A percentile compares a stretch with the other conserved stretches of the same genome.
These are phyloP conservation scores for Drosophila conformis DNA, from an alignment of 2,888 invertebrate genomes.

Conservation along the genomic window DNA sequence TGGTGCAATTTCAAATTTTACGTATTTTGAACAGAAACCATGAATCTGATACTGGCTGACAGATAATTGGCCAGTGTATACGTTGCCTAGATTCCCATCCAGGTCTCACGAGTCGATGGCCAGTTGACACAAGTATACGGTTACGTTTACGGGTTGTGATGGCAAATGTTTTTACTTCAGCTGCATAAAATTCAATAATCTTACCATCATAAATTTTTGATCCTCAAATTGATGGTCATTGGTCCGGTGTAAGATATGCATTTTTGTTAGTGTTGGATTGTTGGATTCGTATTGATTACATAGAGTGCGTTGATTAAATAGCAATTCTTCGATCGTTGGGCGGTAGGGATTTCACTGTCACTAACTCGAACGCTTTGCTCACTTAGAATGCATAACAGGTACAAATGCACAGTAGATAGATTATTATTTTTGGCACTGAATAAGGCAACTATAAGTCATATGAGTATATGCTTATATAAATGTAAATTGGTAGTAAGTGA, in stretches of 20 bases:
- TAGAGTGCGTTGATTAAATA: conserved; percentile 41
- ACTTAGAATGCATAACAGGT: conserved; percentile 60
- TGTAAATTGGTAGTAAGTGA: conserved; percentile 32
- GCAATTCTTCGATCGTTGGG: conserved; percentile 6
- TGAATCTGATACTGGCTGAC: conserved; percentile 56
- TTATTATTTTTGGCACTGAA: conserved; percentile 70
- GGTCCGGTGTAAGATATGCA: conserved; percentile 85
- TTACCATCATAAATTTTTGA: conserved; percentile 85
- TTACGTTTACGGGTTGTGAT: not conserved
- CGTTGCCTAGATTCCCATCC: conserved; percentile 15
- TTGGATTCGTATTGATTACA: conserved; percentile 33
- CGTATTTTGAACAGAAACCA: conserved; percentile 48
- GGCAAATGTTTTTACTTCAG: not conserved
- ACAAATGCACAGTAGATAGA: conserved; percentile 64
- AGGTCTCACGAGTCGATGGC: conserved; percentile 11
- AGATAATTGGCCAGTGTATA: conserved; percentile 60
- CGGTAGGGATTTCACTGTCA: conserved; percentile 29
- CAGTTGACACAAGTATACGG: conserved; percentile 12
- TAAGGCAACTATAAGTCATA: conserved; percentile 71
- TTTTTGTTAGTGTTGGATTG: conserved; percentile 41
- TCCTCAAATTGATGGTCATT: conserved; percentile 85
- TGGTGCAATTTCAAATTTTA: conserved; percentile 62
- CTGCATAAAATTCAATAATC: conserved; percentile 32
- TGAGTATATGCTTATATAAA: conserved; percentile 29
- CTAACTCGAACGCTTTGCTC: conserved; percentile 38